These are phyloP conservation scores for Muscidifurax raptorellus DNA, from an alignment of 1,140 invertebrate species.

Conservation along the genomic window DNA sequence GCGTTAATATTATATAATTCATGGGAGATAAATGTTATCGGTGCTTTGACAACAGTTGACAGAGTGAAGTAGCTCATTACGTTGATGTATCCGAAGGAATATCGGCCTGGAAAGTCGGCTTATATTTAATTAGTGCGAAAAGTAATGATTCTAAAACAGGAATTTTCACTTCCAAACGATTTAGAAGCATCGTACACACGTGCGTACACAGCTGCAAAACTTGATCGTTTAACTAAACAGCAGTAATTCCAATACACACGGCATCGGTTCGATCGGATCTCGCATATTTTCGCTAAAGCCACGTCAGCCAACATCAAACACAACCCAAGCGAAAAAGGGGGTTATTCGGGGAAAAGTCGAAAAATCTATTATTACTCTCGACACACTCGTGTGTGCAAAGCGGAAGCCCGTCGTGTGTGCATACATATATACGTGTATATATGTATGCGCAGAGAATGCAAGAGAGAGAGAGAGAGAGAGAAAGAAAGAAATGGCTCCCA, in stretches of 20 bases:
- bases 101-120: neutral
- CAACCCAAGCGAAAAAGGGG: slow-evolving; percentile 39
- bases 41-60: neutral
- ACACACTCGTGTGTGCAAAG: slow-evolving; percentile 21
- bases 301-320: neutral
- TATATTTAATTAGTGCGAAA: neutral
- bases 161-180: no score
- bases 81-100: neutral
- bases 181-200: no score
- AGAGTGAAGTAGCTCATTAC: neutral
- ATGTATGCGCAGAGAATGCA: slow-evolving; percentile 36
- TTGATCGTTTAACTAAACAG: neutral
- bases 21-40: neutral
- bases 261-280: neutral
- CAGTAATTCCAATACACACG: neutral
- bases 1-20: neutral
- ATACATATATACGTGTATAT: neutral
- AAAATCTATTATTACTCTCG: slow-evolving; percentile 56
- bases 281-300: slow-evolving; percentile 9
- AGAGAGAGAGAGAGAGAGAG: slow-evolving; percentile 25
- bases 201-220: neutral
- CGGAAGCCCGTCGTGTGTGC: neutral
- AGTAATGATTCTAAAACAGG: neutral
- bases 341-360: slow-evolving; percentile 54
- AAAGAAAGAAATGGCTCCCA: slow-evolving; percentile 58